Evolutionary conservation across 2,888 invertebrate genomes (phyloP).

Genomic region (Sesamia inferens): DNA sequence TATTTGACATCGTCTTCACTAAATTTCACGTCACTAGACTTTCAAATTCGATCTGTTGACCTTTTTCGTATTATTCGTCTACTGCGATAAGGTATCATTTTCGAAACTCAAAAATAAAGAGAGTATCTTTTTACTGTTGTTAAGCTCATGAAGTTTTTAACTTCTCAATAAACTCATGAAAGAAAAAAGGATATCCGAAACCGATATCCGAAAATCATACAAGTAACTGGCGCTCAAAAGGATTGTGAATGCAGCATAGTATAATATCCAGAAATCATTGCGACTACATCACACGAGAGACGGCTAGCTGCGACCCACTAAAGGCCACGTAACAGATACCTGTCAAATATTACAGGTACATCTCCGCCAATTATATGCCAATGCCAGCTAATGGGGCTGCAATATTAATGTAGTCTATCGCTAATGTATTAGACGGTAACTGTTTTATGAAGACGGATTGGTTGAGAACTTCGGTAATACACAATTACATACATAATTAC

Average conservation of each 20-base stretch:
- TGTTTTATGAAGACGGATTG: conserved; percentile 32
- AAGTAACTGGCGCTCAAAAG: conserved; percentile 5
- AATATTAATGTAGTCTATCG: conserved; percentile 29
- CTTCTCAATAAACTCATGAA: not conserved
- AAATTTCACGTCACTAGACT: not conserved
- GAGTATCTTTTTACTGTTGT: not conserved
- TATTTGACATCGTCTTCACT: not conserved
- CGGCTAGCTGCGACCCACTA: conserved; percentile 28
- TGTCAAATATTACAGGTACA: conserved; percentile 40
- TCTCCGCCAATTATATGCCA: conserved; percentile 30
- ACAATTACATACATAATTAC: not conserved
- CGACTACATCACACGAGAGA: conserved; percentile 35
- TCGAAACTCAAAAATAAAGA: not conserved
- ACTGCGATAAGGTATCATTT: no score
- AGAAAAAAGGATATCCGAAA: not conserved
- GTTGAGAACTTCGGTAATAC: not conserved
- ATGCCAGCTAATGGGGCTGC: conserved; percentile 34
- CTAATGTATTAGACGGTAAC: conserved; percentile 34
- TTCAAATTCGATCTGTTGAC: not conserved
- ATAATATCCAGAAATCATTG: conserved; percentile 42
- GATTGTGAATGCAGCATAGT: conserved; percentile 30
- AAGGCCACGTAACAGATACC: conserved; percentile 30
- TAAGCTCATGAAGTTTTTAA: not conserved
- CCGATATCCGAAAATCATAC: not conserved
- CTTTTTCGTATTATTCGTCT: not conserved